A percentile compares a stretch with the other conserved stretches of the same genome.
These are phyloP conservation scores for Valencia hispanica DNA, from an alignment of 2,797 vertebrate genomes.

Conservation along the genomic window DNA sequence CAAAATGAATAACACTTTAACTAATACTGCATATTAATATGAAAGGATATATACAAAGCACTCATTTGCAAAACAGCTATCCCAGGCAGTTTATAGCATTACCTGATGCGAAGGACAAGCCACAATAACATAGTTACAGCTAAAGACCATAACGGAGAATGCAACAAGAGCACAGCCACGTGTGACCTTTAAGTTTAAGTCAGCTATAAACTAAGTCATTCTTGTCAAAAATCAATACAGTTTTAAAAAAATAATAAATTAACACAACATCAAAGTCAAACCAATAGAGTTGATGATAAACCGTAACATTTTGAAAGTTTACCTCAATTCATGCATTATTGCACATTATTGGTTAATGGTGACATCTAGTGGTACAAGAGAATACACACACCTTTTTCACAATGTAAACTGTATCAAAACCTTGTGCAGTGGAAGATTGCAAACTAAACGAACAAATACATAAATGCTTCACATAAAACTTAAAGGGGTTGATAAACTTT, in stretches of 20 bases:
- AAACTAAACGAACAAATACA: neutral
- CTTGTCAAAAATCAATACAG: neutral
- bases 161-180: neutral
- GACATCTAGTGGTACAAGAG: constrained; percentile 79
- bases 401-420: constrained; percentile 6
- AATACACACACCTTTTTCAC: constrained; percentile 35
- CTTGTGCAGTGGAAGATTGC: neutral
- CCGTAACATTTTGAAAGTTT: constrained; percentile 13
- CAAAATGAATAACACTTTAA: constrained; percentile 14
- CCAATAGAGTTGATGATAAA: constrained; percentile 14
- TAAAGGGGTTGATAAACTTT: neutral
- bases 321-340: constrained; percentile 12
- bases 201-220: neutral
- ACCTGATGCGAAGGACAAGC: neutral
- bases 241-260: neutral
- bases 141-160: neutral
- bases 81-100: constrained; percentile 12
- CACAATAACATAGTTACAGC: neutral
- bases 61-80: constrained; percentile 8
- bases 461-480: neutral
- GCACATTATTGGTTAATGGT: constrained; percentile 67
- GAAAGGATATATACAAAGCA: constrained; percentile 20
- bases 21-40: neutral
- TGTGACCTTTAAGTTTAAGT: neutral
- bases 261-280: constrained; percentile 11